phyloP scores from a whole-genome alignment of 2,113 vertebrate species.

The Calidris pygmaea region DNA sequence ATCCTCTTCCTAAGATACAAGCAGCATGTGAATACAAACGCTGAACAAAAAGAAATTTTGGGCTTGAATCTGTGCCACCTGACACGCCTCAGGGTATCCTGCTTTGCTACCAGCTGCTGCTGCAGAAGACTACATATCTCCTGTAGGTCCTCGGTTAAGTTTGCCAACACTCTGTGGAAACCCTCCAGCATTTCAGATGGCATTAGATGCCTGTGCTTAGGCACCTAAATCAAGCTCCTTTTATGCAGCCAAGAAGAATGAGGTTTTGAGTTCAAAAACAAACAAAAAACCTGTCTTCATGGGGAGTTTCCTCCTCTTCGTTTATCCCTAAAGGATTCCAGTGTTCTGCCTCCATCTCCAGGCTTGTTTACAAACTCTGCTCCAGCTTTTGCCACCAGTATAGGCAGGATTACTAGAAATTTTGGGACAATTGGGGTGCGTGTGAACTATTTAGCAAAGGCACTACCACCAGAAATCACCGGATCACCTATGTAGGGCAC shows the following conservation, averaged over 20 bases:
- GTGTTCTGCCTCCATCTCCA: not conserved
- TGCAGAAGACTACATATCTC: not conserved
- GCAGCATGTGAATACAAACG: not conserved
- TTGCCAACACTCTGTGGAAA: not conserved
- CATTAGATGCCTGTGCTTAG: not conserved
- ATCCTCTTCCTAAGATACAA: not conserved
- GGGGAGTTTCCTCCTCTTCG: not conserved
- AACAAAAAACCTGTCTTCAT: not conserved
- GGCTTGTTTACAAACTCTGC: not conserved
- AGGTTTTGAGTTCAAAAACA: not conserved
- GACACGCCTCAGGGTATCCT: not conserved
- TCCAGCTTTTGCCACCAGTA: not conserved
- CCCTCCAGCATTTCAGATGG: slow-evolving; percentile 3
- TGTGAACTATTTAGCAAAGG: not conserved
- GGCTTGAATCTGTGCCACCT: not conserved
- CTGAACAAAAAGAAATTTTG: not conserved
- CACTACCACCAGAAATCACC: not conserved
- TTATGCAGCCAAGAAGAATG: not conserved
- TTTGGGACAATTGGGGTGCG: not conserved
- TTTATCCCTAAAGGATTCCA: not conserved
- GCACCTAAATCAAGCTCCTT: not conserved
- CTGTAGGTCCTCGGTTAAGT: not conserved
- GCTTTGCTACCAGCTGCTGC: slow-evolving; percentile 18
- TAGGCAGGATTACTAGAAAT: not conserved
- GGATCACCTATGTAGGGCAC: not conserved